Conservation (phyloP, 2,113 vertebrate species). For the Phaetusa simplex region DNA sequence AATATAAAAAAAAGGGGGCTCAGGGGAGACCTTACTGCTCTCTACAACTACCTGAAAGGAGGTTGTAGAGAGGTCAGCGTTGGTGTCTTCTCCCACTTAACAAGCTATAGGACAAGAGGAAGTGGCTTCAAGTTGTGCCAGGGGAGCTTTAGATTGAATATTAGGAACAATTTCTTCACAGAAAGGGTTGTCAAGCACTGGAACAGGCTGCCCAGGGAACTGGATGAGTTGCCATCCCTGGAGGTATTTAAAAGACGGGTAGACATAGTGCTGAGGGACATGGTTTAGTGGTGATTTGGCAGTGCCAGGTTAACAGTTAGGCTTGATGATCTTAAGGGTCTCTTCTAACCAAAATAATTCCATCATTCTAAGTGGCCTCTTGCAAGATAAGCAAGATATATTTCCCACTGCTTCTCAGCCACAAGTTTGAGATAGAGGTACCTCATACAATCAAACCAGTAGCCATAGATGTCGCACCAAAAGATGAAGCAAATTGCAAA, state of each 20-base stretch:
- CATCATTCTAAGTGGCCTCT: not conserved
- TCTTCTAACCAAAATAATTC: not conserved
- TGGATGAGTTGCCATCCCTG: not conserved
- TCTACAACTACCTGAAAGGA: not conserved
- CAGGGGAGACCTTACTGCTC: not conserved
- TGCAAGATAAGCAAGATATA: not conserved
- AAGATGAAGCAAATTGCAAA: not conserved
- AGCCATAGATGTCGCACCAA: not conserved
- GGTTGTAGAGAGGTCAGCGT: not conserved
- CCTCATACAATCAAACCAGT: not conserved
- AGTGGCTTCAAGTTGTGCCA: not conserved
- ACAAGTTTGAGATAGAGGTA: not conserved
- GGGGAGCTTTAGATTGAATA: not conserved
- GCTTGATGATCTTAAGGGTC: not conserved
- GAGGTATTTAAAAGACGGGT: not conserved
- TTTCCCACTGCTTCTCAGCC: not conserved
- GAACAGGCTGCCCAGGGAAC: not conserved
- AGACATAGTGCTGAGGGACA: not conserved
- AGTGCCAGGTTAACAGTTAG: not conserved
- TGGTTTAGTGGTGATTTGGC: not conserved
- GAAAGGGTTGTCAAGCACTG: not conserved
- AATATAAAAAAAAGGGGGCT: not conserved
- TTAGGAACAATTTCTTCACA: not conserved
- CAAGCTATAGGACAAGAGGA: not conserved
- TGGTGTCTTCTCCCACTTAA: not conserved